These are phyloP conservation scores for Cephalopachus bancanus DNA, from an alignment of 2,797 vertebrate species.

Conservation along the genomic window DNA sequence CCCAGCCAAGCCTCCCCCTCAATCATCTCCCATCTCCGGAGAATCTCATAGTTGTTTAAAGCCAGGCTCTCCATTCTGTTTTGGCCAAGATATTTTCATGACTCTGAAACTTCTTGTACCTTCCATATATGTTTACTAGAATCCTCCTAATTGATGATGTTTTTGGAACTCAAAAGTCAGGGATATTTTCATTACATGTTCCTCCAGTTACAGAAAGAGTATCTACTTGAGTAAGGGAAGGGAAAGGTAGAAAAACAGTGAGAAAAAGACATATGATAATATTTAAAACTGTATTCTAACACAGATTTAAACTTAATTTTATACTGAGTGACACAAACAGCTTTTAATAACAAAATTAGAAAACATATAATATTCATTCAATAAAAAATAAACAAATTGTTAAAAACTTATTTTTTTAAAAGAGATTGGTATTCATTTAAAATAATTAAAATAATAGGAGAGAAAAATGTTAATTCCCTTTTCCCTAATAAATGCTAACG, in stretches of 20 bases:
- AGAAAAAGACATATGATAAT: neutral
- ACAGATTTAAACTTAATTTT: neutral
- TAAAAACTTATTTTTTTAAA: neutral
- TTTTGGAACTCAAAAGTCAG: neutral
- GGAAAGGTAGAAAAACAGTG: neutral
- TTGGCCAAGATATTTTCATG: neutral
- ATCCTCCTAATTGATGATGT: neutral
- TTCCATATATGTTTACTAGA: neutral
- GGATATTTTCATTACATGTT: fast-evolving
- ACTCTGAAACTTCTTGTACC: neutral
- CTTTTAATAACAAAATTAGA: neutral
- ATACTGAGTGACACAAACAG: neutral
- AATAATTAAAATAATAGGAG: neutral
- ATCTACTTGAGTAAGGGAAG: neutral
- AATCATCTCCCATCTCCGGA: neutral
- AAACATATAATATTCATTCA: neutral
- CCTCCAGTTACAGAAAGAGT: neutral
- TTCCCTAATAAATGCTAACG: neutral
- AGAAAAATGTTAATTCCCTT: neutral
- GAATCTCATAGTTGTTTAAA: neutral
- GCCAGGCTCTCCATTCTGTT: neutral
- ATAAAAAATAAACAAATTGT: neutral
- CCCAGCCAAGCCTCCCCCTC: neutral
- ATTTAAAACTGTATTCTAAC: neutral
- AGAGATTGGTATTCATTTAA: neutral